These are phyloP conservation scores for human (Homo sapiens) DNA, from an alignment of 2,113 vertebrate genomes.

Conservation along the genomic window DNA sequence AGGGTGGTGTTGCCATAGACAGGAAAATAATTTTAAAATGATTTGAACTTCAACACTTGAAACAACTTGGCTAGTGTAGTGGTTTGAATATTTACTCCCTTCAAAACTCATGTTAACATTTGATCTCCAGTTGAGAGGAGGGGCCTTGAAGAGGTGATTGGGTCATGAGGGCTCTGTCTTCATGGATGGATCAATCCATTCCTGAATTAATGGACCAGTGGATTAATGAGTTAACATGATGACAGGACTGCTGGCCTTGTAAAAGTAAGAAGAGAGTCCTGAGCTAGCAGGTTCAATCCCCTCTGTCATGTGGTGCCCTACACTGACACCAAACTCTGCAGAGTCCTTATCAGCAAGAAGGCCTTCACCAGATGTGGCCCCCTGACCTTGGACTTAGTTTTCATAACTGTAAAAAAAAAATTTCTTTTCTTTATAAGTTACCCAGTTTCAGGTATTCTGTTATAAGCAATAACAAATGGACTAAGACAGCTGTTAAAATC, in stretches of 20 bases:
- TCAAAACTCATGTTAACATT: background rate
- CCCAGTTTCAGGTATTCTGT: background rate
- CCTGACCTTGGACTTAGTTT: background rate
- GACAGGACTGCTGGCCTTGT: background rate
- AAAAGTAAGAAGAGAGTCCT: background rate
- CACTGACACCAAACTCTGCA: too few species aligned
- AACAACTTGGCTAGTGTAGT: background rate
- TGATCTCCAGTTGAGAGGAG: background rate
- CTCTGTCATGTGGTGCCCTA: background rate
- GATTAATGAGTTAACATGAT: background rate
- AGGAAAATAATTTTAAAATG: slow-evolving; percentile 9
- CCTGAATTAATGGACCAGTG: background rate
- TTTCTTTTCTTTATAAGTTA: background rate
- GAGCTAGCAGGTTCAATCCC: background rate
- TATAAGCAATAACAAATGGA: background rate
- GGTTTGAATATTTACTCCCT: background rate
- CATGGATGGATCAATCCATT: background rate
- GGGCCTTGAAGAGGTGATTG: background rate
- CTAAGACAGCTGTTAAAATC: background rate
- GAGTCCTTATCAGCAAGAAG: background rate
- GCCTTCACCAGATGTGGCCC: background rate
- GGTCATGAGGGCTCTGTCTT: background rate
- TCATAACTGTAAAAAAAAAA: background rate
- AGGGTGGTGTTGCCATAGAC: background rate
- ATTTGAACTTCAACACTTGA: background rate